Evolutionary conservation across 2,113 vertebrate genomes (phyloP).

Genomic region (Forbesichthys agassizii): DNA sequence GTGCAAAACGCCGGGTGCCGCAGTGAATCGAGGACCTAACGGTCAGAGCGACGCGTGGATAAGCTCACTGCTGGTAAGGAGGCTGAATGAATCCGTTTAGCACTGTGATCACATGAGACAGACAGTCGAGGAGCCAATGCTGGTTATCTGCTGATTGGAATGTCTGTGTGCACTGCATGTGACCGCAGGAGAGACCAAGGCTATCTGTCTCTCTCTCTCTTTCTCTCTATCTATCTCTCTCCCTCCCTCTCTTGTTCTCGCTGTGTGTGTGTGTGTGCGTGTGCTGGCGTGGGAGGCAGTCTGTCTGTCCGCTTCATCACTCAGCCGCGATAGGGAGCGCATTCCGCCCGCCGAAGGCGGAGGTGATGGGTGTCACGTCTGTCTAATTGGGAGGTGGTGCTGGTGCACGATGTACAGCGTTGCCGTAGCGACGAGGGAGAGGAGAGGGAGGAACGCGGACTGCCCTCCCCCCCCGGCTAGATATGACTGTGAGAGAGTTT

Average conservation of each 20-base stretch:
- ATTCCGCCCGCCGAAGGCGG: slow-evolving; percentile 48
- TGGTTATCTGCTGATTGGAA: slow-evolving; percentile 62
- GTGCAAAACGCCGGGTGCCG: slow-evolving; percentile 54
- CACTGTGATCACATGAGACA: slow-evolving; percentile 54
- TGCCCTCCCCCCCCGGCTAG: slow-evolving; percentile 25
- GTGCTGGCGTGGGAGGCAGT: not conserved
- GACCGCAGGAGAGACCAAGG: slow-evolving; percentile 47
- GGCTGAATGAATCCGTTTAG: slow-evolving; percentile 38
- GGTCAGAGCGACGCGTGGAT: slow-evolving; percentile 32
- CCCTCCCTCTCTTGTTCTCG: not conserved
- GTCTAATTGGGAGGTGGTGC: slow-evolving; percentile 69
- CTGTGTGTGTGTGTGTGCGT: slow-evolving; percentile 1
- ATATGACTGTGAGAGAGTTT: slow-evolving; percentile 54
- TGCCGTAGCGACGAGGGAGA: slow-evolving; percentile 52
- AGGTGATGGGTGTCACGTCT: slow-evolving; percentile 59
- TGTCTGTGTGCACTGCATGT: slow-evolving; percentile 54
- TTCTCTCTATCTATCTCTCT: slow-evolving; percentile 7
- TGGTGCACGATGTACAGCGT: slow-evolving; percentile 51
- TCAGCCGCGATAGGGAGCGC: slow-evolving; percentile 34
- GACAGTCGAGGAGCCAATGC: slow-evolving; percentile 27
- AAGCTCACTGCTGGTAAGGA: slow-evolving; percentile 58
- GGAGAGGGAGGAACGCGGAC: slow-evolving; percentile 29
- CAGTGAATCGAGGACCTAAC: slow-evolving; percentile 57
- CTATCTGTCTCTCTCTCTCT: slow-evolving; percentile 32
- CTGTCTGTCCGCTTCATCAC: slow-evolving; percentile 41